Conservation (phyloP, 2,113 vertebrate species). For the Typhlomys cinereus region DNA sequence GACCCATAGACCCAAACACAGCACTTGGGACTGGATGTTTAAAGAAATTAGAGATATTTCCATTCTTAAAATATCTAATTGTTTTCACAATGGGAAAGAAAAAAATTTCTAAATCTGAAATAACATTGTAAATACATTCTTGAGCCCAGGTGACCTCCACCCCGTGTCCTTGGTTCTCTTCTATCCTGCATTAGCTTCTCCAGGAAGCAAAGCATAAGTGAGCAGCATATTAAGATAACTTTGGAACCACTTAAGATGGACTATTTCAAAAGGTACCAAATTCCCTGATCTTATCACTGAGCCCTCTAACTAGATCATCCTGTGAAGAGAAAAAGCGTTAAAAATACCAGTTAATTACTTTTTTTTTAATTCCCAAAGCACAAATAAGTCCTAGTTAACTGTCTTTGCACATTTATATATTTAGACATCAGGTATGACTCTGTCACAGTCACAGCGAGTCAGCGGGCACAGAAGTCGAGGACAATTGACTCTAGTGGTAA, state of each 20-base stretch:
- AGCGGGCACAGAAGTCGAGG: background rate
- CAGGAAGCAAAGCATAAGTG: conserved; percentile 37
- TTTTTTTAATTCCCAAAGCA: conserved; percentile 79
- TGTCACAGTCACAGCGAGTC: conserved; percentile 2
- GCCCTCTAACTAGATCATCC: conserved; percentile 80
- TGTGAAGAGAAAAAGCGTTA: conserved; percentile 81
- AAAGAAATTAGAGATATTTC: background rate
- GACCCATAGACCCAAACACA: background rate
- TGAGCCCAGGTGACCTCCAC: background rate
- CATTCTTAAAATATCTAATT: conserved; percentile 12
- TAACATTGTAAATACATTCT: conserved; percentile 17
- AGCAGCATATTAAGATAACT: conserved; percentile 70
- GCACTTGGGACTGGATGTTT: conserved; percentile 40
- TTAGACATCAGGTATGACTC: conserved; percentile 75
- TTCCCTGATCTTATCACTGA: conserved; percentile 81
- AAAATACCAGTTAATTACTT: conserved; percentile 84
- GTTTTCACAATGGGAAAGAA: background rate
- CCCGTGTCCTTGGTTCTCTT: background rate
- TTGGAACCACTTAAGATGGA: conserved; percentile 76
- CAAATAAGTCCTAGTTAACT: conserved; percentile 82
- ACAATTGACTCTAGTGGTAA: background rate
- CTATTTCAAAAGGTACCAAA: conserved; percentile 81
- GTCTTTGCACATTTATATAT: conserved; percentile 81
- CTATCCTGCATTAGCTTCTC: conserved; percentile 25
- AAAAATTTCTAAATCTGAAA: background rate